A percentile compares a stretch with the other conserved stretches of the same genome.
phyloP scores from a whole-genome alignment of 2,113 vertebrate genomes.

The Eupsittula cactorum region DNA sequence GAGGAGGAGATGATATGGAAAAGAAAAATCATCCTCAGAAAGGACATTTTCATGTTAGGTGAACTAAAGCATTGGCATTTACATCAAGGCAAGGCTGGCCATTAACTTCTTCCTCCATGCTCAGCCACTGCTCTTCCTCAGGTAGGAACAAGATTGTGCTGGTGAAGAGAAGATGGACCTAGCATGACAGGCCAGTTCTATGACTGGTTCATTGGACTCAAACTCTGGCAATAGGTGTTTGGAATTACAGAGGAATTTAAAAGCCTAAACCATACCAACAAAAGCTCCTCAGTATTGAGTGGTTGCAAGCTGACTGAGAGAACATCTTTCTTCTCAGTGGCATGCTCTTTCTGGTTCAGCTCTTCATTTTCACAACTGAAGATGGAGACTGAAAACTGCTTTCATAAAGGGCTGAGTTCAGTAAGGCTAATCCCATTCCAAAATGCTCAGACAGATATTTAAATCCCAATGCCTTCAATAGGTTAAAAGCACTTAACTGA shows the following conservation, averaged over 20 bases:
- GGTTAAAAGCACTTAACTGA: slow-evolving; percentile 27
- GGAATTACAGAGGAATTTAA: neutral
- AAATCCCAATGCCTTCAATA: neutral
- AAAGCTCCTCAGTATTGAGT: neutral
- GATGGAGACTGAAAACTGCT: neutral
- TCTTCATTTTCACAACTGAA: neutral
- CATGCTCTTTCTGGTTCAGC: neutral
- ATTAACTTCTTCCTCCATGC: neutral
- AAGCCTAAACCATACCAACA: neutral
- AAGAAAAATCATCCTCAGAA: neutral
- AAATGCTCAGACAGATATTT: neutral
- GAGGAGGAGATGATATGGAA: neutral
- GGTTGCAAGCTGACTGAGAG: neutral
- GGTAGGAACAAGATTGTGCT: neutral
- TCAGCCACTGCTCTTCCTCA: neutral
- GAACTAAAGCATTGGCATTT: neutral
- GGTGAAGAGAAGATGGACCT: neutral
- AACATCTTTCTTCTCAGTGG: neutral
- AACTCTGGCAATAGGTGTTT: neutral
- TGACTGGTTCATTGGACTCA: neutral
- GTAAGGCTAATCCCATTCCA: slow-evolving; percentile 20
- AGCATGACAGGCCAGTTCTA: neutral
- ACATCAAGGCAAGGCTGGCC: neutral
- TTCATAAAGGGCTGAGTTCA: neutral
- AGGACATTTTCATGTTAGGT: neutral